Conservation (phyloP, 2,797 vertebrate genomes). For the Morus bassanus region DNA sequence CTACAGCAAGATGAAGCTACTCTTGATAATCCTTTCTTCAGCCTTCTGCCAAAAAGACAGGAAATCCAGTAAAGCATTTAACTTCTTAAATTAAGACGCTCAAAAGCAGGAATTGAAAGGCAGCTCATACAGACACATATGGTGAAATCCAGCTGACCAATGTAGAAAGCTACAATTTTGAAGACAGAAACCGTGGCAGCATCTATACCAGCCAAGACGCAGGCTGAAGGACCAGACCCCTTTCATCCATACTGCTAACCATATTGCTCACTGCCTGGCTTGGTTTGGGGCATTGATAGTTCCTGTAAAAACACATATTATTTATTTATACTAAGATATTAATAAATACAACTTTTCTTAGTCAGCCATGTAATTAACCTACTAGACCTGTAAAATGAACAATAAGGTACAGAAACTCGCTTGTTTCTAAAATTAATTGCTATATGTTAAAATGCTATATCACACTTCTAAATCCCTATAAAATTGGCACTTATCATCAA, state of each 20-base stretch:
- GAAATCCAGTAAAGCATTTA: neutral
- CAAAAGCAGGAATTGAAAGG: neutral
- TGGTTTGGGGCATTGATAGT: neutral
- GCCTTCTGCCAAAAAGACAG: neutral
- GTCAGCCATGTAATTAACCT: neutral
- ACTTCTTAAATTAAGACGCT: neutral
- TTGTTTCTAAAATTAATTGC: slow-evolving; percentile 24
- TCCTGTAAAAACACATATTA: neutral
- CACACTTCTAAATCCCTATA: neutral
- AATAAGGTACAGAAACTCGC: neutral
- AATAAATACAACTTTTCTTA: neutral
- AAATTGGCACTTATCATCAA: neutral
- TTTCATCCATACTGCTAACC: neutral
- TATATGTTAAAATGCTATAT: neutral
- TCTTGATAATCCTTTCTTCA: neutral
- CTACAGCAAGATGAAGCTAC: neutral
- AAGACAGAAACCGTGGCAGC: neutral
- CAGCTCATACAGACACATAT: neutral
- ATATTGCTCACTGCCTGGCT: neutral
- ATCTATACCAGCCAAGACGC: neutral
- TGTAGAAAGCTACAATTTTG: neutral
- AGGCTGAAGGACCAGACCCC: neutral
- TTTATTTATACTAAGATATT: neutral
- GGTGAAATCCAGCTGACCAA: neutral
- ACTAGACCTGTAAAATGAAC: neutral